These are phyloP conservation scores for Gopherus flavomarginatus DNA, from an alignment of 2,113 vertebrate genomes.

Conservation along the genomic window DNA sequence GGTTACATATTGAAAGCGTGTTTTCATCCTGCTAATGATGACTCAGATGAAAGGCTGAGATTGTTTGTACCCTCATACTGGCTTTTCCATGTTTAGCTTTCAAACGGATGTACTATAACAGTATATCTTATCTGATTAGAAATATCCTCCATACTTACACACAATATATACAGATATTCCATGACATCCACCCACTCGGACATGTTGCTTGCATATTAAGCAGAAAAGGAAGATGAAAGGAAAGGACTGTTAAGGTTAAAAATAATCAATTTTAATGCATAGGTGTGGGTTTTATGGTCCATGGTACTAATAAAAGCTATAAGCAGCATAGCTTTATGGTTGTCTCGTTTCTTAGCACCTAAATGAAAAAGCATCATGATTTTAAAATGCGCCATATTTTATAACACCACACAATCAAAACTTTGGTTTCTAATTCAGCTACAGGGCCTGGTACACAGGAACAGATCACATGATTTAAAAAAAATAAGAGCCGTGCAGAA, in stretches of 20 bases:
- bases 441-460: neutral
- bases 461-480: neutral
- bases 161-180: neutral
- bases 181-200: neutral
- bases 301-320: slow-evolving; percentile 17
- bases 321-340: slow-evolving; percentile 6
- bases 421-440: slow-evolving; percentile 6
- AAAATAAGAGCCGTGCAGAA: neutral
- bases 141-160: neutral
- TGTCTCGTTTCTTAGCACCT: slow-evolving; percentile 31
- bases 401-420: neutral
- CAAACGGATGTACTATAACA: neutral
- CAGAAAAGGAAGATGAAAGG: slow-evolving; percentile 14
- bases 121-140: neutral
- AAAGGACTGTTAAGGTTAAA: slow-evolving; percentile 14
- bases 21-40: neutral
- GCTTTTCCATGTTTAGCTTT: neutral
- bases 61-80: fast-evolving
- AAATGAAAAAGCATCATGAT: slow-evolving; percentile 5
- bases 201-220: slow-evolving; percentile 9
- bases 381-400: neutral
- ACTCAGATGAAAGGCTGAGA: neutral
- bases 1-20: neutral
- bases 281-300: slow-evolving; percentile 43
- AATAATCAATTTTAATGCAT: slow-evolving; percentile 56